Evolutionary conservation across 2,113 vertebrate species (phyloP).

Genomic region (Arothron firmamentum): DNA sequence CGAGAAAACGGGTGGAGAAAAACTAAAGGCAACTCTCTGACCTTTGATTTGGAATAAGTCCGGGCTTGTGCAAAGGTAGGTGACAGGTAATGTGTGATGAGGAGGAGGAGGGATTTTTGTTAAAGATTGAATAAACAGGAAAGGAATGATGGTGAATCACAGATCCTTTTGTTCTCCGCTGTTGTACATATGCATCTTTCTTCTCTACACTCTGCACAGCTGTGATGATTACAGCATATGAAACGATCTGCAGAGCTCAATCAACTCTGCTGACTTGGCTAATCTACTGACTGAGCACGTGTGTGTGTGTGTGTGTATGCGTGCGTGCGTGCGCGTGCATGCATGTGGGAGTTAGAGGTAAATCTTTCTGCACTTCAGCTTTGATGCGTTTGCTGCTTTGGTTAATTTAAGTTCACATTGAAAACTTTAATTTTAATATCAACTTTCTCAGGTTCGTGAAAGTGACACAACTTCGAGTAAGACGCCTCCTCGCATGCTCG

Average conservation of each 20-base stretch:
- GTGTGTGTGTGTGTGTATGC: constrained; percentile 6
- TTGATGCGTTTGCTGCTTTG: background rate
- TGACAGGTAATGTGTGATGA: constrained; percentile 20
- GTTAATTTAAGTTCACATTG: constrained; percentile 1
- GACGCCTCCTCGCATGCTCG: background rate
- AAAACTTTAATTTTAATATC: background rate
- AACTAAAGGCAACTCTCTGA: constrained; percentile 32
- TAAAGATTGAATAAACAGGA: background rate
- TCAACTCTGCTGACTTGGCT: constrained; percentile 53
- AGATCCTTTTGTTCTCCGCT: constrained; percentile 31
- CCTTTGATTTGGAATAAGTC: constrained; percentile 41
- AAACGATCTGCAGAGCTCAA: constrained; percentile 8
- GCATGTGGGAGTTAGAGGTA: constrained; percentile 4
- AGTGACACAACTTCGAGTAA: background rate
- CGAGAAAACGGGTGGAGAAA: constrained; percentile 8
- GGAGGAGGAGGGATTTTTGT: background rate
- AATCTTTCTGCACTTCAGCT: background rate
- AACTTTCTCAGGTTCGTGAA: background rate
- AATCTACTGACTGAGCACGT: constrained; percentile 24
- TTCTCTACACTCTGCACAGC: background rate
- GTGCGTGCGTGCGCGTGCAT: background rate
- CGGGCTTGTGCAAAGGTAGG: constrained; percentile 29
- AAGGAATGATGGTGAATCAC: background rate
- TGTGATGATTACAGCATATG: constrained; percentile 15
- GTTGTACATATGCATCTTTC: constrained; percentile 16